Evolutionary conservation across 2,797 vertebrate species (phyloP).

Genomic region (Eremophila alpestris): DNA sequence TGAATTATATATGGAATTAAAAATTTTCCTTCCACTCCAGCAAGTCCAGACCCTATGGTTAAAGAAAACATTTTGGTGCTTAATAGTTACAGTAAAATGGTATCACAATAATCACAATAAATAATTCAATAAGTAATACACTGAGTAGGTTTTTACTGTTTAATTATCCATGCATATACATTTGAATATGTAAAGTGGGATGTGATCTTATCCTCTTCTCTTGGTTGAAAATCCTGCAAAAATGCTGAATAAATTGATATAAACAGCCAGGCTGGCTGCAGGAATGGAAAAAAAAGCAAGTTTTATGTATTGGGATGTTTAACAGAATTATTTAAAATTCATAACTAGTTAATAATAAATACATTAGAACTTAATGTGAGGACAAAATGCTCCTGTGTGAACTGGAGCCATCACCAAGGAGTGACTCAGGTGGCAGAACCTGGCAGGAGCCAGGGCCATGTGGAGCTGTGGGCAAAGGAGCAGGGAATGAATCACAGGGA

Average conservation of each 20-base stretch:
- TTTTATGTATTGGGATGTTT: neutral
- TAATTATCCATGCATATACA: neutral
- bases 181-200: neutral
- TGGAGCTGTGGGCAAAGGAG: neutral
- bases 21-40: neutral
- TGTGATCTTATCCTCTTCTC: neutral
- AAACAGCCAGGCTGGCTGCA: neutral
- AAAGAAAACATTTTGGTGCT: neutral
- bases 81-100: neutral
- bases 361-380: neutral
- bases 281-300: neutral
- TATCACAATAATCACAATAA: neutral
- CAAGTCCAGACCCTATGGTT: neutral
- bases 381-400: neutral
- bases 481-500: neutral
- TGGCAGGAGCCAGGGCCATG: neutral
- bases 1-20: neutral
- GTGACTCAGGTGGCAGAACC: neutral
- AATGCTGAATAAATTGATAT: neutral
- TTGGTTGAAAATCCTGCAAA: neutral
- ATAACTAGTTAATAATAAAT: slow-evolving; percentile 58
- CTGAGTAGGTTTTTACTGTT: neutral
- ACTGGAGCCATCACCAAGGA: neutral
- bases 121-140: neutral
- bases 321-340: slow-evolving; percentile 27